Conservation (phyloP, 2,113 vertebrate species). For the Thymallus thymallus region DNA sequence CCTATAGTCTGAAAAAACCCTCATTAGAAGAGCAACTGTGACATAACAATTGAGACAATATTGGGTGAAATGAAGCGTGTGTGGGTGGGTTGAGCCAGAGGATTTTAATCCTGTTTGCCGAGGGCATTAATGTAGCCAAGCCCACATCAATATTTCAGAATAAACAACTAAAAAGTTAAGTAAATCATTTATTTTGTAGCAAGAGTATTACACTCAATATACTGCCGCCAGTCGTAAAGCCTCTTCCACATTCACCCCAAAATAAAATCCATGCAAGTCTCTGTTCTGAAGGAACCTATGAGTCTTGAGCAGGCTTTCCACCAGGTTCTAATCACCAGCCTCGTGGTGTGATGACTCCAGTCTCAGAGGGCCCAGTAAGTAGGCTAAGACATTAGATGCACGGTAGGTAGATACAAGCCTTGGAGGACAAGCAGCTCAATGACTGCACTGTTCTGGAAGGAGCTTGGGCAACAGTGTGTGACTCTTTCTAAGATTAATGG, state of each 20-base stretch:
- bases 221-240: neutral
- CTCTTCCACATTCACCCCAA: neutral
- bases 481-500: conserved; percentile 16
- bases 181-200: neutral
- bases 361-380: neutral
- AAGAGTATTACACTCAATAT: neutral
- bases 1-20: neutral
- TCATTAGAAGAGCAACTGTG: neutral
- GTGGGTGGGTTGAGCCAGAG: conserved; percentile 12
- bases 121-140: neutral
- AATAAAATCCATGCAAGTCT: neutral
- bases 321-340: neutral
- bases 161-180: neutral
- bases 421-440: conserved; percentile 13
- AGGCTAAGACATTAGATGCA: conserved; percentile 5
- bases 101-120: conserved; percentile 18
- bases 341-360: conserved; percentile 4
- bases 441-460: conserved; percentile 11
- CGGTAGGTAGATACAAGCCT: conserved; percentile 6
- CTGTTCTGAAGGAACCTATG: neutral
- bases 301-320: neutral
- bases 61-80: neutral
- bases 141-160: conserved; percentile 14
- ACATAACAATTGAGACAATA: conserved; percentile 7
- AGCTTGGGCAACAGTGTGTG: conserved; percentile 13